These are phyloP conservation scores for Danio kyathit DNA, from an alignment of 2,797 vertebrate species.

Conservation along the genomic window DNA sequence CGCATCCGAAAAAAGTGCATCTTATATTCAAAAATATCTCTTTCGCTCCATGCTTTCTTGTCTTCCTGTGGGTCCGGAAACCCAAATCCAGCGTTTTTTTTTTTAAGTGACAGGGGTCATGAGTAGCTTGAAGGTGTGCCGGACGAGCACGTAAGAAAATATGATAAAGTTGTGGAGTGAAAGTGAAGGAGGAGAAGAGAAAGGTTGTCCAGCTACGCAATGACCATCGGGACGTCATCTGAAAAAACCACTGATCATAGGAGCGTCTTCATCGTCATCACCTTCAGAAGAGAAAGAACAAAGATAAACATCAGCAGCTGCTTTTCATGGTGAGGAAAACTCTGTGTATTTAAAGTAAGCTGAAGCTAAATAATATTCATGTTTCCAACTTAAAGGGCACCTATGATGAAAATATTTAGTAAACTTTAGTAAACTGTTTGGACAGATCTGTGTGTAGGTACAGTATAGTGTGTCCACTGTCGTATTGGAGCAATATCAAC, in stretches of 20 bases:
- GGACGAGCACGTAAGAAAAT: constrained; percentile 32
- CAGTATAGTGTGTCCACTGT: too few species aligned
- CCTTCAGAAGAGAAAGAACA: constrained; percentile 75
- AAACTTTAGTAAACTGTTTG: too few species aligned
- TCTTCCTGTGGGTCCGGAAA: constrained; percentile 68
- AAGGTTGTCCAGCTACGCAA: constrained; percentile 83
- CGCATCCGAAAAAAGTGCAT: constrained; percentile 87
- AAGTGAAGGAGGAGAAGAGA: constrained; percentile 26
- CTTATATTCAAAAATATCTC: constrained; percentile 81
- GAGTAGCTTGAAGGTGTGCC: constrained; percentile 27
- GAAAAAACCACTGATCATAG: constrained; percentile 98
- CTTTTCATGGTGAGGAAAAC: not conserved
- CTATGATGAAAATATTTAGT: too few species aligned
- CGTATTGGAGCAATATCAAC: too few species aligned
- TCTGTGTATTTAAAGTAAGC: not conserved
- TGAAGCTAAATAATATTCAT: not conserved
- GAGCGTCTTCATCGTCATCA: constrained; percentile 95
- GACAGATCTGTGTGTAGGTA: too few species aligned
- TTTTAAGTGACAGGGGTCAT: constrained; percentile 32
- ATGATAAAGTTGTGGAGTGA: constrained; percentile 36
- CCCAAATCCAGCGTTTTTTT: constrained; percentile 33
- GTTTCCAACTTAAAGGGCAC: too few species aligned
- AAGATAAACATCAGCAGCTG: not conserved
- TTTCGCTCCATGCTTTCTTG: constrained; percentile 68
- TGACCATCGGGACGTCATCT: constrained; percentile 98